Percentiles rank a stretch among this genome's conserved stretches.
Evolutionary conservation across 92 coral and sea anemone genomes (phyloP).

Genomic region (Plumapathes pennacea): DNA sequence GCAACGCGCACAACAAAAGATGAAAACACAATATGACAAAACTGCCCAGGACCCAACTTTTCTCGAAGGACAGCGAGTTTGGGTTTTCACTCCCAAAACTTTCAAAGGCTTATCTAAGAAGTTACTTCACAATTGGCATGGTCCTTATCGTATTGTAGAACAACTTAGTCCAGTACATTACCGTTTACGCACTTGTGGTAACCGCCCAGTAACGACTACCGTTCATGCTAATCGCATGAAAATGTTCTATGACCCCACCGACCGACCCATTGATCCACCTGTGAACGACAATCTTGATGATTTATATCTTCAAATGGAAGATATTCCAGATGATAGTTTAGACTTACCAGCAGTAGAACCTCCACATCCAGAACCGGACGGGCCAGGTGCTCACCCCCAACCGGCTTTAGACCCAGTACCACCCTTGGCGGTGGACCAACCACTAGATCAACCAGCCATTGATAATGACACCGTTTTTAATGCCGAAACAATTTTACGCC

Average conservation of each 20-base stretch:
- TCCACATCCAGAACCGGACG: no score
- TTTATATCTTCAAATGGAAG: no score
- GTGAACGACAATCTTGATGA: no score
- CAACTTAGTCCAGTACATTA: constrained; percentile 33
- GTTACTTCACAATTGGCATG: constrained; percentile 38
- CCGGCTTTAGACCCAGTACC: no score
- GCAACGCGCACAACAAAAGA: constrained; percentile 52
- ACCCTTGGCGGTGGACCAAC: no score
- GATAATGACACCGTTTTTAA: no score
- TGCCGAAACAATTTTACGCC: no score
- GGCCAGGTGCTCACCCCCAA: no score
- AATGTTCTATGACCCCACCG: constrained; percentile 24
- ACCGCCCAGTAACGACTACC: constrained; percentile 16
- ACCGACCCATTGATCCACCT: constrained; percentile 35
- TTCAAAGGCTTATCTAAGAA: constrained; percentile 27
- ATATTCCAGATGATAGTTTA: no score
- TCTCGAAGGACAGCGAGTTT: constrained; percentile 40
- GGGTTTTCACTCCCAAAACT: constrained; percentile 45
- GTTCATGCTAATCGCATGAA: constrained; percentile 46
- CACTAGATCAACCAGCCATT: no score
- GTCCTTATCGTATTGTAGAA: constrained; percentile 31
- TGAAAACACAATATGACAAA: constrained; percentile 48
- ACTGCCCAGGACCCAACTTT: constrained; percentile 1
- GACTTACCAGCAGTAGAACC: no score
- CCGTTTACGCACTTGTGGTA: constrained; percentile 19